Evolutionary conservation across 2,797 vertebrate genomes (phyloP).

Genomic region (Alcedo quadribrachys): DNA sequence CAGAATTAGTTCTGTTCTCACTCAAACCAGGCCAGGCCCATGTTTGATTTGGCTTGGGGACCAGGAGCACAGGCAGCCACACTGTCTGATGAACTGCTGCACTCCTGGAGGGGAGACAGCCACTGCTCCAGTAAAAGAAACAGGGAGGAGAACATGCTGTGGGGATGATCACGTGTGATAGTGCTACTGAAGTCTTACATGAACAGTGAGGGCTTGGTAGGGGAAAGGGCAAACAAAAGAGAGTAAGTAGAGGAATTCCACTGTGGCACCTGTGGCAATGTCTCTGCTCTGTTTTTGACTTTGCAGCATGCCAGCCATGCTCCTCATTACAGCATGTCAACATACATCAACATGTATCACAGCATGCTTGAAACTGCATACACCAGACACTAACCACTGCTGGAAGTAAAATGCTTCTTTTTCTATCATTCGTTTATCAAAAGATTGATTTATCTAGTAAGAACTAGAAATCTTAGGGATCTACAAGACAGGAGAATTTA

Average conservation of each 20-base stretch:
- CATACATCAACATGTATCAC: background rate
- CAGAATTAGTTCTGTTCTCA: no score
- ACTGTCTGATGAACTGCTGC: no score
- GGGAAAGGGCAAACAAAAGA: background rate
- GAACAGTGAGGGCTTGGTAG: background rate
- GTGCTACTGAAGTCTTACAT: background rate
- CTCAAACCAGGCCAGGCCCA: no score
- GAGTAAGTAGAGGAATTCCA: background rate
- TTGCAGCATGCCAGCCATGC: background rate
- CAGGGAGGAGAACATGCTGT: background rate
- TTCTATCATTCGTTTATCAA: background rate
- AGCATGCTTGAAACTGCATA: background rate
- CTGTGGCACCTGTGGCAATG: background rate
- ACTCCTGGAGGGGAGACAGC: background rate
- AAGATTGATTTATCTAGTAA: background rate
- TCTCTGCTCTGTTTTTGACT: background rate
- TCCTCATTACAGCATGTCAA: background rate
- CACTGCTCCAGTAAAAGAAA: background rate
- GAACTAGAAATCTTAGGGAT: background rate
- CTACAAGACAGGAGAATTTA: background rate
- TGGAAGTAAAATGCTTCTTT: background rate
- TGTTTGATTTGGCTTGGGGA: background rate
- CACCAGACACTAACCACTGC: background rate
- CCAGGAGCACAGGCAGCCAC: accelerated
- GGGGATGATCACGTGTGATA: background rate